These are phyloP conservation scores for Drosophila demipolita DNA, from an alignment of 2,888 invertebrate species.

Conservation along the genomic window DNA sequence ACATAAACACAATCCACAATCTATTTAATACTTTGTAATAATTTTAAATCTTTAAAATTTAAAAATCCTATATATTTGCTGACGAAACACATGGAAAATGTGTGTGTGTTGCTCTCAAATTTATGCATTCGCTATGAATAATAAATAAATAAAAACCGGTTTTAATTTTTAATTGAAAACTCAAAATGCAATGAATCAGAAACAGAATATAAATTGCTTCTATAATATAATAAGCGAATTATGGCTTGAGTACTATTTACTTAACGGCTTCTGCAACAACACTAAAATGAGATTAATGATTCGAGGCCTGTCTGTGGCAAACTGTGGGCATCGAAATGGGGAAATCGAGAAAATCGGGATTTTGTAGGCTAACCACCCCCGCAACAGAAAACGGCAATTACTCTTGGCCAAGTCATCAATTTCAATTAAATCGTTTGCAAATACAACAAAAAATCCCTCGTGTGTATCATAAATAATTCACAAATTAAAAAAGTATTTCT, in stretches of 20 bases:
- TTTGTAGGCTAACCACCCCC: constrained; percentile 14
- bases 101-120: neutral
- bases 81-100: neutral
- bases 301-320: constrained; percentile 4
- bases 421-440: constrained; percentile 67
- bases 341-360: neutral
- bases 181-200: constrained; percentile 39
- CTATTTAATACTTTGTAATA: neutral
- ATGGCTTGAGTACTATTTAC: constrained; percentile 13
- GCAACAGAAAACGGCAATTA: constrained; percentile 19
- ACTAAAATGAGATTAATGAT: constrained; percentile 24
- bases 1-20: neutral
- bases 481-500: constrained; percentile 14
- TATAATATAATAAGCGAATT: constrained; percentile 8
- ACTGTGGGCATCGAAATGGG: neutral
- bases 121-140: neutral
- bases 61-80: neutral
- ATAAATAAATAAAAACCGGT: constrained; percentile 22
- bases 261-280: constrained; percentile 10
- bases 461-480: constrained; percentile 35
- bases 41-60: neutral
- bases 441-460: neutral
- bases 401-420: constrained; percentile 60
- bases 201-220: constrained; percentile 12
- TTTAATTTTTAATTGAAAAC: constrained; percentile 28